Evolutionary conservation across 1,140 invertebrate species (phyloP).

Genomic region (Monochamus saltuarius): DNA sequence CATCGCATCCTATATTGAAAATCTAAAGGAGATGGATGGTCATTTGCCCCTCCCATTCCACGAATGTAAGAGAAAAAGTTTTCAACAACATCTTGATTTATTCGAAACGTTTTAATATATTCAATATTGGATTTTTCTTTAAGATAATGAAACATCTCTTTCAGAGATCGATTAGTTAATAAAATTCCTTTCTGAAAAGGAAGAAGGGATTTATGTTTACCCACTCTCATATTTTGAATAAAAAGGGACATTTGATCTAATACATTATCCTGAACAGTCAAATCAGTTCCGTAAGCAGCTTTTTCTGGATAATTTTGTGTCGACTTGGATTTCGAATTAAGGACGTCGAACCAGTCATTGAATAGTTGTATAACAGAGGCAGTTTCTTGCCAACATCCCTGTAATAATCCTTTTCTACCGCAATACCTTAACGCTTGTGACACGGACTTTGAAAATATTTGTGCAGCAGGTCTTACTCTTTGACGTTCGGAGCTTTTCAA

Average conservation of each 20-base stretch:
- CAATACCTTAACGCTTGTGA: constrained; percentile 7
- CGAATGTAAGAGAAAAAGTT: constrained; percentile 34
- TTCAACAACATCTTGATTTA: constrained; percentile 36
- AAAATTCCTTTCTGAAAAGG: constrained; percentile 20
- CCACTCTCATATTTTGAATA: too few relatives aligned
- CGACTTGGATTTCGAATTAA: constrained; percentile 21
- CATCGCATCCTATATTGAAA: constrained; percentile 27
- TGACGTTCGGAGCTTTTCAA: too few relatives aligned
- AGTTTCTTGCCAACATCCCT: neutral
- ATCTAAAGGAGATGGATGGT: constrained; percentile 29
- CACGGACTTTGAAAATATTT: too few relatives aligned
- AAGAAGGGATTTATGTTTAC: constrained; percentile 9
- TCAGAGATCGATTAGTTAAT: constrained; percentile 22
- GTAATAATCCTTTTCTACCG: constrained; percentile 1
- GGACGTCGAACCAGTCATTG: constrained; percentile 16
- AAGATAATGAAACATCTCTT: constrained; percentile 19
- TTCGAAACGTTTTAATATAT: constrained; percentile 24
- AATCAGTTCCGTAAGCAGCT: constrained; percentile 17
- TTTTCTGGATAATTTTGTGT: constrained; percentile 5
- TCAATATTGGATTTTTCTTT: constrained; percentile 17
- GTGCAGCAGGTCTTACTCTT: too few relatives aligned
- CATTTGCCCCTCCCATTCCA: constrained; percentile 34
- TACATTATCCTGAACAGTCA: constrained; percentile 16
- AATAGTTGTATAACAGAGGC: too few relatives aligned
- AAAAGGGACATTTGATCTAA: constrained; percentile 12